phyloP scores from a whole-genome alignment of 2,888 invertebrate species.

The Hanleya hanleyi region DNA sequence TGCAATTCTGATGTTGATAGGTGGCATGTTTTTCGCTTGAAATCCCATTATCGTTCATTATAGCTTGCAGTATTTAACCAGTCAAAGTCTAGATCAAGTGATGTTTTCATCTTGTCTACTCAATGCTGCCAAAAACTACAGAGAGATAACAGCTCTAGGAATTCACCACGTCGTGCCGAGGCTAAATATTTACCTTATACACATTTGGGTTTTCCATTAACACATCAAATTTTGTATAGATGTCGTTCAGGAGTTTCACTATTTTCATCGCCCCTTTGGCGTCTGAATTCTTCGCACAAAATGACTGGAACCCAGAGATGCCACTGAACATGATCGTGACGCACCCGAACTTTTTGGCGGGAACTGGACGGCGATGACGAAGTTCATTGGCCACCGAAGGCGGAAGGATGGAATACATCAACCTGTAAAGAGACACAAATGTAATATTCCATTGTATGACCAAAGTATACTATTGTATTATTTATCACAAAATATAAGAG shows the following conservation, averaged over 20 bases:
- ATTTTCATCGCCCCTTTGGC: constrained; percentile 96
- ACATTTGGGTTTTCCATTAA: constrained; percentile 96
- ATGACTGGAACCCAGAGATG: constrained; percentile 91
- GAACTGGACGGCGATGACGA: constrained; percentile 91
- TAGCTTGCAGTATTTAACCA: no score
- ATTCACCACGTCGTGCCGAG: no score
- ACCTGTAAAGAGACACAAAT: constrained; percentile 76
- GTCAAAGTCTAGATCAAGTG: no score
- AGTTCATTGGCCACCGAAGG: constrained; percentile 96
- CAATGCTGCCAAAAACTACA: no score
- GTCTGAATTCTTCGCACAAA: constrained; percentile 92
- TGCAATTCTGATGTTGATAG: no score
- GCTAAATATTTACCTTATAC: constrained; percentile 84
- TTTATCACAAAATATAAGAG: no score
- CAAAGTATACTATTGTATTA: no score
- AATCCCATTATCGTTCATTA: no score
- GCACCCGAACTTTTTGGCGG: constrained; percentile 89
- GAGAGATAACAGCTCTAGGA: no score
- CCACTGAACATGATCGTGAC: constrained; percentile 96
- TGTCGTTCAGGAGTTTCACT: constrained; percentile 92
- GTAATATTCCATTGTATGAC: no score
- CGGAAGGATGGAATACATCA: constrained; percentile 94
- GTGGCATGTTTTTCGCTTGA: no score
- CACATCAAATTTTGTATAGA: constrained; percentile 95
- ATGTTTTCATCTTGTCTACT: no score